Evolutionary conservation across 2,113 vertebrate species (phyloP).

Genomic region (Halichoerus grypus): DNA sequence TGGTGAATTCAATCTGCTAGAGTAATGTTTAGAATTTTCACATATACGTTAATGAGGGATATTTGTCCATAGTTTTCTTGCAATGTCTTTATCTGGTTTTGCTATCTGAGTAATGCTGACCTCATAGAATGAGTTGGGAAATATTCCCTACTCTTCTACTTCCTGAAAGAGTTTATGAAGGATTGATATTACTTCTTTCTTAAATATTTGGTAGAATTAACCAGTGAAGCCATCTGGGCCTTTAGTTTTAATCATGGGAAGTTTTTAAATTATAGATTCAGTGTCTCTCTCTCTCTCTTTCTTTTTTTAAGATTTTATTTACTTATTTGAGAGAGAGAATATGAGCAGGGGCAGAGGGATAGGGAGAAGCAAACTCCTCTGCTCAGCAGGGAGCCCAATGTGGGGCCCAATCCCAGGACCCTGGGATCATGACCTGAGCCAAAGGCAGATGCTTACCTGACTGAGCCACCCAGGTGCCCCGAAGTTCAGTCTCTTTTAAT

Average conservation of each 20-base stretch:
- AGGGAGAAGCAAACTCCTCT: no score
- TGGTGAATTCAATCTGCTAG: not conserved
- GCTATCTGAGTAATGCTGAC: not conserved
- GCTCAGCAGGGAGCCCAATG: no score
- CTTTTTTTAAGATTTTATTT: no score
- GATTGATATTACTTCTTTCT: not conserved
- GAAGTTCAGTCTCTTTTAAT: conserved; percentile 14
- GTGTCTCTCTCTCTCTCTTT: not conserved
- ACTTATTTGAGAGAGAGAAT: no score
- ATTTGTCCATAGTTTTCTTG: not conserved
- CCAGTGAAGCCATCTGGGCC: not conserved
- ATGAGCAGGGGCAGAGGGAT: no score
- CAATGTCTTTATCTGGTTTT: not conserved
- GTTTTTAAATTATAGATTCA: not conserved
- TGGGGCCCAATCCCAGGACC: no score
- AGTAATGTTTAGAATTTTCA: not conserved
- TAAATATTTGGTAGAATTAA: conserved; percentile 31
- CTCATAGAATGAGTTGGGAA: not conserved
- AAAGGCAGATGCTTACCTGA: no score
- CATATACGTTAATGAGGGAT: not conserved
- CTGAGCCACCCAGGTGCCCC: no score
- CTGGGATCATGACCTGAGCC: no score
- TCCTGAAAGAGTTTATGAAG: not conserved
- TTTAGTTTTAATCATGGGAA: not conserved
- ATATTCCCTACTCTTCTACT: not conserved